These are phyloP conservation scores for Nycticorax nycticorax DNA, from an alignment of 2,113 vertebrate species.

Conservation along the genomic window DNA sequence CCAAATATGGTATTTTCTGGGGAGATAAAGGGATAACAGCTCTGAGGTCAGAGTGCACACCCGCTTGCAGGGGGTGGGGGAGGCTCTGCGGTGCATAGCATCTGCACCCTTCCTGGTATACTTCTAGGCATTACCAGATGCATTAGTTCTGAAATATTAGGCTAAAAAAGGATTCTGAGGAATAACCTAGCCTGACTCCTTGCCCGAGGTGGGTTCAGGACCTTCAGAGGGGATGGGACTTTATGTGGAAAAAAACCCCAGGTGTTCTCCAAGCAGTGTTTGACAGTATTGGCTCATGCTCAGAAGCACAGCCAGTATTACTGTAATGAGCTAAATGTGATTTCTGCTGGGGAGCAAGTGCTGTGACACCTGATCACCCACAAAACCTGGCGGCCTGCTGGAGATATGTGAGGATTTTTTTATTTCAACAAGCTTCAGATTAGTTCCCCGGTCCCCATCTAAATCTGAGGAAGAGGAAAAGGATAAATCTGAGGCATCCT, in stretches of 20 bases:
- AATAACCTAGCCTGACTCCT: not conserved
- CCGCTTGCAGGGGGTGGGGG: not conserved
- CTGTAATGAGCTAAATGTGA: not conserved
- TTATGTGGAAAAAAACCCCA: not conserved
- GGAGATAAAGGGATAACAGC: not conserved
- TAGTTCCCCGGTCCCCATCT: not conserved
- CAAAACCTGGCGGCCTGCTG: not conserved
- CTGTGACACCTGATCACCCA: not conserved
- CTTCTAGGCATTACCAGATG: not conserved
- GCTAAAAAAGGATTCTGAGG: not conserved
- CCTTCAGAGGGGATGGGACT: not conserved
- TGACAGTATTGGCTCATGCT: not conserved
- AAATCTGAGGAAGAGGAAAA: not conserved
- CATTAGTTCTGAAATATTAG: not conserved
- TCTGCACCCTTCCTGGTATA: not conserved
- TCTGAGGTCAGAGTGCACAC: not conserved
- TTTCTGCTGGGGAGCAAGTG: not conserved
- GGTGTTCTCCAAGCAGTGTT: not conserved
- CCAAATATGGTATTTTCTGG: rapidly evolving
- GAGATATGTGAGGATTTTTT: not conserved
- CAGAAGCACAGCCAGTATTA: not conserved
- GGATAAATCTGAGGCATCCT: not conserved
- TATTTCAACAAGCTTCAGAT: not conserved
- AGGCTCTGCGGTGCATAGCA: not conserved
- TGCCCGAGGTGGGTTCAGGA: not conserved